Conservation (phyloP, 1,140 invertebrate genomes). For the Zaprionus taronus region DNA sequence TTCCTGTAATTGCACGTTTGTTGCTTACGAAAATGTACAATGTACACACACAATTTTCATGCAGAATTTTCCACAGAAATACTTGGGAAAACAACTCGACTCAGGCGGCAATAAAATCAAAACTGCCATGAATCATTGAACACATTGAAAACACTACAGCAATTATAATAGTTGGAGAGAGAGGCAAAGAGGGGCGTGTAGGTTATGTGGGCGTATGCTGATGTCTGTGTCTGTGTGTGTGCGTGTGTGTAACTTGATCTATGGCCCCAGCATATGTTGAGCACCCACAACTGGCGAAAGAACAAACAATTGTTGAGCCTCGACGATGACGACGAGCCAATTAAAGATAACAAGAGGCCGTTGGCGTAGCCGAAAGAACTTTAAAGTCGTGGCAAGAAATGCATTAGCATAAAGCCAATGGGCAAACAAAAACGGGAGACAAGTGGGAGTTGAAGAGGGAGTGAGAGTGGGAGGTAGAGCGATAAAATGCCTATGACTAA, state of each 20-base stretch:
- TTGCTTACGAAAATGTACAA: slow-evolving; percentile 15
- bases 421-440: slow-evolving; percentile 34
- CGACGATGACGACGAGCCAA: slow-evolving; percentile 55
- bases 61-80: slow-evolving; percentile 2
- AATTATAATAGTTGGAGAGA: slow-evolving; percentile 57
- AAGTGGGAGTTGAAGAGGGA: slow-evolving; percentile 40
- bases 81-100: slow-evolving; percentile 9
- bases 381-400: slow-evolving; percentile 42
- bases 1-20: slow-evolving; percentile 48
- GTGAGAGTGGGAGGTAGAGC: slow-evolving; percentile 14
- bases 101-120: slow-evolving; percentile 61
- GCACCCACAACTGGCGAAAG: slow-evolving; percentile 28
- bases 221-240: slow-evolving; percentile 26
- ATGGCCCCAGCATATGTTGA: slow-evolving; percentile 52
- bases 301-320: slow-evolving; percentile 45
- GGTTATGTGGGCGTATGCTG: slow-evolving; percentile 5
- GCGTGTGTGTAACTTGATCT: slow-evolving; percentile 62
- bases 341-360: slow-evolving; percentile 75
- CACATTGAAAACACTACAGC: slow-evolving; percentile 55
- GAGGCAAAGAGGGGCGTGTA: slow-evolving; percentile 6
- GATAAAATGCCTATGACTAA: slow-evolving; percentile 46
- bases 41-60: slow-evolving; percentile 11
- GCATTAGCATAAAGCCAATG: slow-evolving; percentile 68
- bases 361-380: slow-evolving; percentile 35
- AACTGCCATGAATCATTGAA: slow-evolving; percentile 75